Percentiles rank a stretch among this genome's conserved stretches.
These are phyloP conservation scores for Chelonoidis abingdonii DNA, from an alignment of 2,113 vertebrate species.

Conservation along the genomic window DNA sequence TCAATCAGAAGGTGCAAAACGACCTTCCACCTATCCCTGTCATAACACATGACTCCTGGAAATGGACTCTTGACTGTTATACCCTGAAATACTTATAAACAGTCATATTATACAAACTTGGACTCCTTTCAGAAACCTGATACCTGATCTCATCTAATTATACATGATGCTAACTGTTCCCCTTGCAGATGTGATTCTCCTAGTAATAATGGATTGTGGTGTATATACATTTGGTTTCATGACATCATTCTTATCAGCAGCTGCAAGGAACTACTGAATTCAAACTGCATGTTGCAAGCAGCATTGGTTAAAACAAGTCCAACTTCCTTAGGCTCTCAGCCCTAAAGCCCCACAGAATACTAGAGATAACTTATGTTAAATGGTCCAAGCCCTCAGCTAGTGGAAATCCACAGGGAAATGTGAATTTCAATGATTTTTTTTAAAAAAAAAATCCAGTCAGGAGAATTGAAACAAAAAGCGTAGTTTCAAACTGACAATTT, in stretches of 20 bases:
- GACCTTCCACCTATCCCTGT: conserved; percentile 55
- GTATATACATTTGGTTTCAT: conserved; percentile 40
- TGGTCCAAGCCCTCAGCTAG: conserved; percentile 57
- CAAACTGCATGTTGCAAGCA: conserved; percentile 26
- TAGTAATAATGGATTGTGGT: conserved; percentile 56
- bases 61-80: conserved; percentile 62
- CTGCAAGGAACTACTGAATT: conserved; percentile 60
- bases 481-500: conserved; percentile 34
- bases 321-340: background rate
- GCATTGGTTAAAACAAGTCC: conserved; percentile 50
- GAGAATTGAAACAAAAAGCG: conserved; percentile 9
- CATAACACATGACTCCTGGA: conserved; percentile 63
- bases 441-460: background rate
- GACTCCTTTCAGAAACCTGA: conserved; percentile 63
- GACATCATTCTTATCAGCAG: conserved; percentile 72
- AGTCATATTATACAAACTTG: conserved; percentile 57
- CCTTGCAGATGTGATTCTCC: conserved; percentile 65
- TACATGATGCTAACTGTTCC: conserved; percentile 50
- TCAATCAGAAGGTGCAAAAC: conserved; percentile 45
- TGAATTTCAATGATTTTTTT: background rate
- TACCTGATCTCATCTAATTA: conserved; percentile 73
- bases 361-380: conserved; percentile 27
- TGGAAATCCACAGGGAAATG: conserved; percentile 27
- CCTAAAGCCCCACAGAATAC: conserved; percentile 5
- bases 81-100: conserved; percentile 52